Percentiles rank a stretch among this genome's conserved stretches.
phyloP scores from a whole-genome alignment of 1,140 invertebrate genomes.

The Euglossa dilemma region DNA sequence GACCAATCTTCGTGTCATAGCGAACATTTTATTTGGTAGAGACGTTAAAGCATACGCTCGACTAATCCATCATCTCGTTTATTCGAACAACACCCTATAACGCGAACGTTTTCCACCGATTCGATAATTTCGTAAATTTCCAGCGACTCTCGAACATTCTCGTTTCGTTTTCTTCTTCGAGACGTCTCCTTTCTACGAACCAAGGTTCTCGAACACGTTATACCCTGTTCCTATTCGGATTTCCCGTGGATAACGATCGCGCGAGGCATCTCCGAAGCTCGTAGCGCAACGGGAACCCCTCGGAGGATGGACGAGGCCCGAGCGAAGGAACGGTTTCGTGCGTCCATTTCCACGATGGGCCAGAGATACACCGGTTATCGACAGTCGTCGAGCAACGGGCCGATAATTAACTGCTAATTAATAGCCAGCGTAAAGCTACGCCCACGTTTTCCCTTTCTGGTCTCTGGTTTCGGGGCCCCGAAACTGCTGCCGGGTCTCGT shows the following conservation, averaged over 20 bases:
- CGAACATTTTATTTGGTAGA: background rate
- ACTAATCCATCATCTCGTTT: background rate
- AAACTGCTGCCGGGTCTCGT: background rate
- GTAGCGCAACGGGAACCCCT: background rate
- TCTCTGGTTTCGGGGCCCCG: background rate
- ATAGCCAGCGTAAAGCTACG: conserved; percentile 62
- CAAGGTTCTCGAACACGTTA: too few relatives aligned
- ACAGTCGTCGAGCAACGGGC: conserved; percentile 52
- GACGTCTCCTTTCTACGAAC: too few relatives aligned
- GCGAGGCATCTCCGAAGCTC: background rate
- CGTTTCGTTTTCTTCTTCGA: too few relatives aligned
- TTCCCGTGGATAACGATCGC: too few relatives aligned
- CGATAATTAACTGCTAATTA: conserved; percentile 76
- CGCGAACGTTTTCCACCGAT: too few relatives aligned
- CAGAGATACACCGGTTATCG: conserved; percentile 52
- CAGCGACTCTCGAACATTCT: too few relatives aligned
- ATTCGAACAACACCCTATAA: background rate
- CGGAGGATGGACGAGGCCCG: background rate
- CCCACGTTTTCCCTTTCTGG: conserved; percentile 33
- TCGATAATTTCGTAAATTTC: too few relatives aligned
- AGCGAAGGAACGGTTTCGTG: background rate
- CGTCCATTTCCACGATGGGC: conserved; percentile 14
- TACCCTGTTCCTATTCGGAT: too few relatives aligned
- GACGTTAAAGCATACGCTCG: background rate
- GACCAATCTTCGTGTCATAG: background rate